Base-by-base conservation (phyloP, 2,797 vertebrate species). In the Gambelia wislizenii region DNA sequence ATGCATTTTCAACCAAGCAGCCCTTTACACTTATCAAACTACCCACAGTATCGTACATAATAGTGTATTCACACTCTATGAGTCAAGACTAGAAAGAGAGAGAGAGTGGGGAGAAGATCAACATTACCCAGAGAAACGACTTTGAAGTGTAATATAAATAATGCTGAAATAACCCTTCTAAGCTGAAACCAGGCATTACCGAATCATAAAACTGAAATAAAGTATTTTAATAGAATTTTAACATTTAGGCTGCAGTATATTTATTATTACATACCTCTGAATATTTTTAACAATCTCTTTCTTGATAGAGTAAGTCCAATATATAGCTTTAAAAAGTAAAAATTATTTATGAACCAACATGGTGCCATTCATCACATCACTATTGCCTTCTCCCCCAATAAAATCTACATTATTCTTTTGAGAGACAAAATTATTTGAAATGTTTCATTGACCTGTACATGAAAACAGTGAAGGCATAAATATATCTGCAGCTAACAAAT, bases 131-230 rank as follows among this genome's bases (percentile, higher is more conserved):
- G 56, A 44, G 5, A 90, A 91, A 67, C 16, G 67, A 39, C 80
- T 80, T 87, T 59, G 84, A 84, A 13, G 0, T 87, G 88, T 93
- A n/a, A 93, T 91, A 91, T 81, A 92, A 94, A 79, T 80, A 94
- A 92, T 82, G 13, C 13, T n/a, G 75, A 88, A 33, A 82, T 56
- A 93, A 52, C n/a, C 5, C 91, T 86, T 91, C 44, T 49, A 91
- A 89, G 77, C 6, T 90, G 72, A 91, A 92, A 91, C 54, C 88
- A 79, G 67, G 77, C 27, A 83, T 76, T 74, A 72, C n/a, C 74
- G 54, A 86, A 27, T 87, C 72, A 93, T 84, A 89, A 47, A 27
- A 86, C 30, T 18, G 64, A 93, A 92, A 89, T 33, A 25, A 91
- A n/a, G 77, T 39, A 83, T 36, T 88, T 89, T 76, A 89, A 1